Evolutionary conservation across 1,140 invertebrate genomes (phyloP).

Genomic region (Polypedilum pembai): DNA sequence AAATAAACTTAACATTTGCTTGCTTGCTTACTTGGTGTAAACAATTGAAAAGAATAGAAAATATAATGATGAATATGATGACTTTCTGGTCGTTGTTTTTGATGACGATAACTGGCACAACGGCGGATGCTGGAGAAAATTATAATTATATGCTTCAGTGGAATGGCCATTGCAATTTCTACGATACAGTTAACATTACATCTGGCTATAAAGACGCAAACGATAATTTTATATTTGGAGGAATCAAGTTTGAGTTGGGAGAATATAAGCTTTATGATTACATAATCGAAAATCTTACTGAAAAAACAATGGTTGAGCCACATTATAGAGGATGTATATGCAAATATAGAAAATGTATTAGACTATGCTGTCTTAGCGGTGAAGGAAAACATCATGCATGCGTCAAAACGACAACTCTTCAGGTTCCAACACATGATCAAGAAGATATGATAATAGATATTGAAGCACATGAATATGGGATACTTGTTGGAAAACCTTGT

Average conservation of each 20-base stretch:
- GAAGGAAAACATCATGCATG: neutral
- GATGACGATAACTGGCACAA: neutral
- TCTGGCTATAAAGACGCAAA: neutral
- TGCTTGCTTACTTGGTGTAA: neutral
- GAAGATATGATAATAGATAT: neutral
- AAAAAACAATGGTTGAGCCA: neutral
- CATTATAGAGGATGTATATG: neutral
- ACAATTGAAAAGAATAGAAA: conserved; percentile 11
- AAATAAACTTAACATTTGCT: neutral
- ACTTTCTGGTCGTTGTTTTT: no score
- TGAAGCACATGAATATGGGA: neutral
- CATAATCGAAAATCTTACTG: neutral
- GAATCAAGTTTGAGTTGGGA: neutral
- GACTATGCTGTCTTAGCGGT: neutral
- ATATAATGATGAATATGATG: neutral
- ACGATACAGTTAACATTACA: neutral
- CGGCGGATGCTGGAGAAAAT: neutral
- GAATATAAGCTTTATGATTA: neutral
- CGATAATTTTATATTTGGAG: neutral
- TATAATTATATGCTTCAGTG: neutral
- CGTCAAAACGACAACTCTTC: neutral
- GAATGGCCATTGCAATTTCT: neutral
- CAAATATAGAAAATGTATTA: neutral
- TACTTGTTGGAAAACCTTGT: neutral
- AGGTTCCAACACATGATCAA: neutral